Conservation (phyloP, 2,797 vertebrate species). For the Bovichtus variegatus region DNA sequence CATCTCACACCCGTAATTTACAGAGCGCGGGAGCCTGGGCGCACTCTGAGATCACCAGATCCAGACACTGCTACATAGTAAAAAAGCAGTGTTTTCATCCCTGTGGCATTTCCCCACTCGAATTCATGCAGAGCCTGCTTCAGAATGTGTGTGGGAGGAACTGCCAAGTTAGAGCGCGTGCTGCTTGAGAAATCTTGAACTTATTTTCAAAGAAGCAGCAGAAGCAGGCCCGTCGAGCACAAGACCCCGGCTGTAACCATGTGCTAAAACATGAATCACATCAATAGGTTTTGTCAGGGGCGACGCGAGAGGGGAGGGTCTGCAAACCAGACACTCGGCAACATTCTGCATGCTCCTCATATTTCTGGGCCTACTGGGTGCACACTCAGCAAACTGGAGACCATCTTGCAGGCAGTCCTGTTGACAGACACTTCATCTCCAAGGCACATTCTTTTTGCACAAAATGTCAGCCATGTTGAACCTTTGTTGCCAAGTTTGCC, state of each 20-base stretch:
- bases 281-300: conserved; percentile 44
- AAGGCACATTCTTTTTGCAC: conserved; percentile 48
- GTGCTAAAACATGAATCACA: conserved; percentile 59
- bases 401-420: conserved; percentile 45
- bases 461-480: conserved; percentile 56
- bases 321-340: conserved; percentile 65
- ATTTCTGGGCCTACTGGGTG: conserved; percentile 68
- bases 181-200: conserved; percentile 35
- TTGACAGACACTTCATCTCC: conserved; percentile 69
- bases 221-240: conserved; percentile 20
- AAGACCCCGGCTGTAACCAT: conserved; percentile 32
- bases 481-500: conserved; percentile 36
- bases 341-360: conserved; percentile 68
- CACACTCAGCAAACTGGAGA: conserved; percentile 72
- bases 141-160: conserved; percentile 49
- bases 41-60: conserved; percentile 33
- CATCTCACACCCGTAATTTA: conserved; percentile 72
- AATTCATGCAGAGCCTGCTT: conserved; percentile 28
- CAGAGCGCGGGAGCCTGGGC: conserved; percentile 37
- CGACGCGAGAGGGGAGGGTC: conserved; percentile 29
- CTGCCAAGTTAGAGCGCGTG: conserved; percentile 35
- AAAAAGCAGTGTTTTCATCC: conserved; percentile 49
- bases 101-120: conserved; percentile 24
- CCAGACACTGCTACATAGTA: conserved; percentile 48
- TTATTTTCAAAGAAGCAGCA: conserved; percentile 41